Evolutionary conservation across 2,888 invertebrate genomes (phyloP).

Genomic region (Chesias legatella): DNA sequence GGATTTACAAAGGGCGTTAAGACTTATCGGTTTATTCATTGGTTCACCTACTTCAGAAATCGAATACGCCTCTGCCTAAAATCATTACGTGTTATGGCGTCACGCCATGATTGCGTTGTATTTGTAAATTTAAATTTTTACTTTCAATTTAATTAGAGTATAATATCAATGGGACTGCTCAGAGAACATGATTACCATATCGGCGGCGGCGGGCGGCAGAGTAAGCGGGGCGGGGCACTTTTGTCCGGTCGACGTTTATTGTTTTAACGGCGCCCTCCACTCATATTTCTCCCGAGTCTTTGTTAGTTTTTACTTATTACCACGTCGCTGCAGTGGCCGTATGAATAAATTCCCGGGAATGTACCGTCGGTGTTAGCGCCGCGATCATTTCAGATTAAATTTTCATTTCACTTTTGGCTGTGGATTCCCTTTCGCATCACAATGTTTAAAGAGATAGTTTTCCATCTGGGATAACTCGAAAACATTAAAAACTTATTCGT

Average conservation of each 20-base stretch:
- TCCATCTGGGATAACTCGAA: too few species aligned
- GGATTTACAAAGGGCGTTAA: too few species aligned
- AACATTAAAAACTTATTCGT: too few species aligned
- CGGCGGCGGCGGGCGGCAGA: slow-evolving; percentile 11
- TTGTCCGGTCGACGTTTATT: slow-evolving; percentile 54
- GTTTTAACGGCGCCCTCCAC: slow-evolving; percentile 56
- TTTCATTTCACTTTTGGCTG: slow-evolving; percentile 56
- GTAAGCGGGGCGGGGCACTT: slow-evolving; percentile 30
- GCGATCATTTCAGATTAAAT: slow-evolving; percentile 60
- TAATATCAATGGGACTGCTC: background rate
- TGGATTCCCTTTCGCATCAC: slow-evolving; percentile 29
- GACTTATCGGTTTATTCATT: too few species aligned
- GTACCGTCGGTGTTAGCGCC: slow-evolving; percentile 35
- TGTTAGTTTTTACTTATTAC: slow-evolving; percentile 67
- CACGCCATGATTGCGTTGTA: too few species aligned
- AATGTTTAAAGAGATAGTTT: slow-evolving; percentile 8
- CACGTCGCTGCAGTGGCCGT: slow-evolving; percentile 48
- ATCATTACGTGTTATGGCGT: too few species aligned
- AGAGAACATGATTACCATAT: background rate
- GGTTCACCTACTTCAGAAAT: too few species aligned
- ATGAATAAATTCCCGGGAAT: slow-evolving; percentile 55
- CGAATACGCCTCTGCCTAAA: too few species aligned
- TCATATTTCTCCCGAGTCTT: slow-evolving; percentile 55
- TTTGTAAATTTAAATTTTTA: too few species aligned
- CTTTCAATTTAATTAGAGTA: too few species aligned